A percentile compares a stretch with the other conserved stretches of the same genome.
Conservation (phyloP, 2,797 vertebrate species). For the Mus spretus region DNA sequence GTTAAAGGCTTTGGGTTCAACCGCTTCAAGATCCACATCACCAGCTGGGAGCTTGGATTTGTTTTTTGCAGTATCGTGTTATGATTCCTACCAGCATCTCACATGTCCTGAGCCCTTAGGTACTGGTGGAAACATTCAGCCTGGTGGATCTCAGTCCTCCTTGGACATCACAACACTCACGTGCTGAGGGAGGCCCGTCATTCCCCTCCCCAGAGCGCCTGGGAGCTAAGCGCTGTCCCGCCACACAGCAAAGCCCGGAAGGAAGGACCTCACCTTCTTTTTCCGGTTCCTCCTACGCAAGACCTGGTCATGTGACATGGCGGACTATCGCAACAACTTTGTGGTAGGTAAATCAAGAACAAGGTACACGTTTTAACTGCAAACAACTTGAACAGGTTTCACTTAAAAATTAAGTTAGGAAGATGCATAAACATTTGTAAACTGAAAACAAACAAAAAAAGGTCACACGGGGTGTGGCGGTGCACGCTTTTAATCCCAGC, state of each 20-base stretch:
- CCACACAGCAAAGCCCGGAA: background rate
- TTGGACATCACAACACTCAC: too few relatives aligned
- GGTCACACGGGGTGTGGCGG: background rate
- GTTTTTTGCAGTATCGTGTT: background rate
- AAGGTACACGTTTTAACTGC: conserved; percentile 16
- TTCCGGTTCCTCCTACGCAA: background rate
- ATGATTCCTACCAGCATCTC: background rate
- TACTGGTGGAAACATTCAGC: background rate
- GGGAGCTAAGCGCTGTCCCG: too few relatives aligned
- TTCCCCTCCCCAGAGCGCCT: background rate
- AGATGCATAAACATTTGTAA: conserved; percentile 39
- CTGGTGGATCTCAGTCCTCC: background rate
- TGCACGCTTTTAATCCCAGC: background rate
- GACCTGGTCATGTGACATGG: background rate
- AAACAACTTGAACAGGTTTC: conserved; percentile 20
- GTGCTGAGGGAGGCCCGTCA: background rate
- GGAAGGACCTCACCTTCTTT: background rate
- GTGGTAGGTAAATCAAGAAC: conserved; percentile 40
- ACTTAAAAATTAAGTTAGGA: conserved; percentile 21
- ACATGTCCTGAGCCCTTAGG: background rate
- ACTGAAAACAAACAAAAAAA: background rate
- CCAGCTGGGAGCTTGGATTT: background rate
- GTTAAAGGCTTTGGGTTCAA: background rate
- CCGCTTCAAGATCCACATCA: background rate
- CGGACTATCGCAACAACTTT: background rate